phyloP scores from a whole-genome alignment of 2,113 vertebrate species.

The Crotalus horridus region DNA sequence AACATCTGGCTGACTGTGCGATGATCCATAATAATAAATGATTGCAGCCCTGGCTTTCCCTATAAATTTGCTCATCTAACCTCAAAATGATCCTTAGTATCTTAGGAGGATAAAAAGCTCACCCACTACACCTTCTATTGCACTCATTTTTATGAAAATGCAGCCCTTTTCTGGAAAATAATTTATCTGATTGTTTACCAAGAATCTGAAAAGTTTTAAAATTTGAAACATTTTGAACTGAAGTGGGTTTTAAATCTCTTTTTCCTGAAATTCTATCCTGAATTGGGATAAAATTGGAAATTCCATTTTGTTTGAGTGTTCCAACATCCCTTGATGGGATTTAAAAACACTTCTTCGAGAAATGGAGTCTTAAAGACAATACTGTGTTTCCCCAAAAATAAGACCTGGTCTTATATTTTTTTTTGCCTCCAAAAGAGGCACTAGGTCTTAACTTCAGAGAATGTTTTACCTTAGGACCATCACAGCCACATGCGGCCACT shows the following conservation, averaged over 20 bases:
- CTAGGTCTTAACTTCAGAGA: no score
- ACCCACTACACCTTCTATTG: not conserved
- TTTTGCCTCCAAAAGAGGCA: no score
- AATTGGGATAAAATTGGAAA: not conserved
- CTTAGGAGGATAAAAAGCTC: not conserved
- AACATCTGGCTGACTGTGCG: no score
- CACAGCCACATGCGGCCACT: no score
- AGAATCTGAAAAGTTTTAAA: not conserved
- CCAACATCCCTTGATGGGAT: not conserved
- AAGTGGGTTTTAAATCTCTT: not conserved
- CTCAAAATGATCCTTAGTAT: not conserved
- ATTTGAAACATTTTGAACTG: not conserved
- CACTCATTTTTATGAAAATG: not conserved
- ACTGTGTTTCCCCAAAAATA: no score
- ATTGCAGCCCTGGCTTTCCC: not conserved
- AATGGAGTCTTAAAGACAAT: not conserved
- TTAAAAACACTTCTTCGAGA: not conserved
- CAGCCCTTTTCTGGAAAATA: not conserved
- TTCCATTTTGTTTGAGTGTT: not conserved
- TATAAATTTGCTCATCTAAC: not conserved
- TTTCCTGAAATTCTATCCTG: not conserved
- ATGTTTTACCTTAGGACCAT: no score
- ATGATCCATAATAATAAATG: no score
- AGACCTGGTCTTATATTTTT: no score
- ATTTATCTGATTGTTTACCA: not conserved